Percentiles rank a stretch among this genome's conserved stretches.
Conservation (phyloP, 92 coral and sea anemone genomes). For the Palythoa caribaeorum region DNA sequence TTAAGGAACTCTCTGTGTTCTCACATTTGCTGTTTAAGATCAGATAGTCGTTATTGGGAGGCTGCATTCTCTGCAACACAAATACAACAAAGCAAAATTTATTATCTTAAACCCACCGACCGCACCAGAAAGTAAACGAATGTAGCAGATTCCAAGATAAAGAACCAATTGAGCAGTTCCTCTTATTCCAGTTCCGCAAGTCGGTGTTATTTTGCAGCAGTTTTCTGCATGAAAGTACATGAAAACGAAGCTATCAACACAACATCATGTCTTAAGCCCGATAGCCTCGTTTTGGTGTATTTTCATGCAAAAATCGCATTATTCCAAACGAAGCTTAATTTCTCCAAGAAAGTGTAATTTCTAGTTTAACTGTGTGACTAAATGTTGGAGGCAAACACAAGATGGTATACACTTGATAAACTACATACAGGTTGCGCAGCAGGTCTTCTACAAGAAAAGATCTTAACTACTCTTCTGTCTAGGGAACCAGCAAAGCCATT, state of each 20-base stretch:
- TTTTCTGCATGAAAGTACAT: too few relatives aligned
- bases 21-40: constrained; percentile 87
- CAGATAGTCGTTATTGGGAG: constrained; percentile 74
- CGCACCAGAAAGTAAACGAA: neutral
- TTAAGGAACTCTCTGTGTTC: constrained; percentile 70
- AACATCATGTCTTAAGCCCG: too few relatives aligned
- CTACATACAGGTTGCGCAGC: too few relatives aligned
- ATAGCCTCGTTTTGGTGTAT: too few relatives aligned
- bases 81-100: neutral
- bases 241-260: too few relatives aligned
- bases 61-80: constrained; percentile 68
- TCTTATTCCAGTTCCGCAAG: too few relatives aligned
- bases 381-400: neutral
- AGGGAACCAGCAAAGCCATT: too few relatives aligned
- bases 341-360: neutral
- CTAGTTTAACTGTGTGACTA: neutral
- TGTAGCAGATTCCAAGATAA: neutral
- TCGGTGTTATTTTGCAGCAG: too few relatives aligned
- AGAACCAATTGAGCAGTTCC: too few relatives aligned
- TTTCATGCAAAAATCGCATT: too few relatives aligned
- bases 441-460: too few relatives aligned
- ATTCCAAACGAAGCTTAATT: neutral
- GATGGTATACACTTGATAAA: neutral
- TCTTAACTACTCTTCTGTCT: too few relatives aligned
- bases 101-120: neutral